Percentiles rank a stretch among this genome's conserved stretches.
Evolutionary conservation across 1,140 invertebrate genomes (phyloP).

Genomic region (Lethrus apterus): DNA sequence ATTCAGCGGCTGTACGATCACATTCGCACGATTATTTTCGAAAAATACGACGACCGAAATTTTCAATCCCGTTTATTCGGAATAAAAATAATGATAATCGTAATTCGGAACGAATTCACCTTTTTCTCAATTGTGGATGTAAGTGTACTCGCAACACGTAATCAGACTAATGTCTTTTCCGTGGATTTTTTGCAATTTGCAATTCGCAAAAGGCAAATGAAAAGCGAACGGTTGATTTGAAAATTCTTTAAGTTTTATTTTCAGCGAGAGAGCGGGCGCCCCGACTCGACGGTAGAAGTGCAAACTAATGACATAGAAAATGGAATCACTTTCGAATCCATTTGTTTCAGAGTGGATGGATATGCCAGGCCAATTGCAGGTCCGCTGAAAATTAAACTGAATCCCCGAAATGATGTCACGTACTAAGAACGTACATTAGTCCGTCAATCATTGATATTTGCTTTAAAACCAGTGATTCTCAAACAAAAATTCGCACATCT

Average conservation of each 20-base stretch:
- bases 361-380: conserved; percentile 22
- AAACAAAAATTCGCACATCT: background rate
- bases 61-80: too few species aligned
- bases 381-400: conserved; percentile 20
- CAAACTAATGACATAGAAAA: conserved; percentile 35
- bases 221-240: too few species aligned
- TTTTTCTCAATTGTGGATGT: too few species aligned
- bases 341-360: conserved; percentile 27
- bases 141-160: too few species aligned
- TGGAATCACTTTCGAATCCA: conserved; percentile 34
- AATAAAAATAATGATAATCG: too few species aligned
- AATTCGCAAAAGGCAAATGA: too few species aligned
- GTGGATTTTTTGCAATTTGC: too few species aligned
- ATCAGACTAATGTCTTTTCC: too few species aligned
- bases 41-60: too few species aligned
- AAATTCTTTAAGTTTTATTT: conserved; percentile 26
- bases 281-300: conserved; percentile 19
- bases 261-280: conserved; percentile 1
- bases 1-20: too few species aligned
- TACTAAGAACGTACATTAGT: conserved; percentile 10
- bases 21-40: too few species aligned
- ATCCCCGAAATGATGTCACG: conserved; percentile 20
- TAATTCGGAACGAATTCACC: too few species aligned
- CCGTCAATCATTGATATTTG: conserved; percentile 1
- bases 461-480: background rate